Evolutionary conservation across 2,113 vertebrate genomes (phyloP), one percentile per base, ranked within the genome.

Genomic region (Pygoscelis adeliae): DNA sequence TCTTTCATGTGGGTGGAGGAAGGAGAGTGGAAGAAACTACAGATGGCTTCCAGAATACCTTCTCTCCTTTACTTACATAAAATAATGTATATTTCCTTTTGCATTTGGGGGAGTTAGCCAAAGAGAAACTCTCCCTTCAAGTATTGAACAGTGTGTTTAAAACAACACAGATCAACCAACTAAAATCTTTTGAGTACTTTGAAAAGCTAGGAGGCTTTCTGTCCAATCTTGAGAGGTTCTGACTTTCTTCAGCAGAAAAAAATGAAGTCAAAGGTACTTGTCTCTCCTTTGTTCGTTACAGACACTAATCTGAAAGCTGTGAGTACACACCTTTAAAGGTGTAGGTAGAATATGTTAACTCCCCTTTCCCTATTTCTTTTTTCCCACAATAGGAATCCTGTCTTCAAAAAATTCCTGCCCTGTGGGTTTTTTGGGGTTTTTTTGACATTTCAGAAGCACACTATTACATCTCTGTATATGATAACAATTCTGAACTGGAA

Each of bases 401-500:
- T 40, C 55, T 90, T 70, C 23, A 87, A 93, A 91, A 95, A 76
- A 16, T 19, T 71, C 25, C 50, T 63, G 3, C 22, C 20, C 27
- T 42, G 3, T 52, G 50, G 14, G 3, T 7, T 66, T 73, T 87
- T 90, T 80, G 16, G 44, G 8, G 7, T n/a, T n/a, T 21, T 59
- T 59, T 59, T 74, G 32, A 32, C 62, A 42, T 83, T 86, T 94
- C 83, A 90, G 93, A 92, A 93, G 38, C 18, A 63, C 21, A 52
- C 36, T 84, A 89, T 67, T 73, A 87, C 53, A 42, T 89, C 63
- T 84, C 47, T 67, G 36, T 80, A 29, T 84, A 78, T 3, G 47
- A 90, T 89, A 95, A 23, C 55, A 71, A 30, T 82, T 79, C 63
- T 92, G n/a, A 91, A 87, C 30, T 82, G 91, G 97, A 96, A 97